Percentiles rank a stretch among this genome's conserved stretches.
These are phyloP conservation scores for Silurus lanzhouensis DNA, from an alignment of 2,797 vertebrate species.

Conservation along the genomic window DNA sequence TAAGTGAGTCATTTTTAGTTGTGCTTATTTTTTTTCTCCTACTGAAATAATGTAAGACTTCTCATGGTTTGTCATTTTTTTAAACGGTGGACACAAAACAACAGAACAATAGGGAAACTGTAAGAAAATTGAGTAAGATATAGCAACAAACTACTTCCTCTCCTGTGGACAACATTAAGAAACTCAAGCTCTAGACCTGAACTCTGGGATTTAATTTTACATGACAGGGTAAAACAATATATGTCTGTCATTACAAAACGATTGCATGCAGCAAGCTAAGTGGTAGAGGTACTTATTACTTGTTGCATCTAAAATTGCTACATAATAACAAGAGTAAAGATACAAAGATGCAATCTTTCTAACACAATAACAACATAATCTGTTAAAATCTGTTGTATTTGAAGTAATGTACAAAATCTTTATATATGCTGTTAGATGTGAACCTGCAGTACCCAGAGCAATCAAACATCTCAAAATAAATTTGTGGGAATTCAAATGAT, in stretches of 20 bases:
- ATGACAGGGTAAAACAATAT: constrained; percentile 27
- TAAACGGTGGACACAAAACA: constrained; percentile 12
- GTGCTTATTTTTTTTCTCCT: constrained; percentile 14
- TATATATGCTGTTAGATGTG: background rate
- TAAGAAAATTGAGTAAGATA: constrained; percentile 40
- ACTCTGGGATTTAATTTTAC: constrained; percentile 29
- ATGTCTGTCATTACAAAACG: constrained; percentile 23
- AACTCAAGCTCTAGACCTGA: constrained; percentile 35
- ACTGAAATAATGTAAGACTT: constrained; percentile 34
- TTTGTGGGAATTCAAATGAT: background rate
- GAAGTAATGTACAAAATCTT: background rate
- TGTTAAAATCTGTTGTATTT: constrained; percentile 27
- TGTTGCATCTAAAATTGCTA: background rate
- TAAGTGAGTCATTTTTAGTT: constrained; percentile 18
- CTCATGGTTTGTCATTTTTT: constrained; percentile 14
- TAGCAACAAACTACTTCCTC: constrained; percentile 35
- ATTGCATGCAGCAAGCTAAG: constrained; percentile 18
- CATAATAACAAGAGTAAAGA: constrained; percentile 31
- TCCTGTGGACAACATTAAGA: constrained; percentile 22
- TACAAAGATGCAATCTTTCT: background rate
- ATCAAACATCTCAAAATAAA: background rate
- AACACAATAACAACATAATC: background rate
- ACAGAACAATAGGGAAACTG: constrained; percentile 43
- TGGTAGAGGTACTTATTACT: constrained; percentile 19
- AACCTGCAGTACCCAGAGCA: background rate